phyloP scores from a whole-genome alignment of 2,113 vertebrate genomes.

The Argyrosomus japonicus region DNA sequence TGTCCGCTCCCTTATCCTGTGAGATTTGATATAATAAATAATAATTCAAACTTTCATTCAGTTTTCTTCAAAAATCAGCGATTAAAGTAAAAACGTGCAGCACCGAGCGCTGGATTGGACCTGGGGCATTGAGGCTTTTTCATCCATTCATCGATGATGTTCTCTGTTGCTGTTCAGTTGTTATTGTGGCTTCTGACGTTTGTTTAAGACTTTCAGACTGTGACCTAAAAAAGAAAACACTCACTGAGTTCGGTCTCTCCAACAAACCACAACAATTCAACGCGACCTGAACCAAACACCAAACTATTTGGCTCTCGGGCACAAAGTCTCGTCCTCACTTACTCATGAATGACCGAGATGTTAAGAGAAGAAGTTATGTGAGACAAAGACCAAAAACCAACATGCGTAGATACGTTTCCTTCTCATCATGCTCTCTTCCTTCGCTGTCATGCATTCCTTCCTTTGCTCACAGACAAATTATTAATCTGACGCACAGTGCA shows the following conservation, averaged over 20 bases:
- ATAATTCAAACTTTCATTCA: too few species aligned
- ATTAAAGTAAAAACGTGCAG: too few species aligned
- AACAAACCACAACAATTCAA: background rate
- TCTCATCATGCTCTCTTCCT: background rate
- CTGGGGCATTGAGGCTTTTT: too few species aligned
- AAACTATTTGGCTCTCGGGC: background rate
- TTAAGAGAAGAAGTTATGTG: too few species aligned
- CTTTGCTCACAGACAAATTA: conserved; percentile 22
- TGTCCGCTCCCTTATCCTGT: too few species aligned
- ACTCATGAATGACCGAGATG: too few species aligned
- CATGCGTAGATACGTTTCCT: background rate
- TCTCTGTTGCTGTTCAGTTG: background rate
- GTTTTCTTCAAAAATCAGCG: too few species aligned
- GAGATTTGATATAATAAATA: too few species aligned
- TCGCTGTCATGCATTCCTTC: conserved; percentile 15
- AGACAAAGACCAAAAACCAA: background rate
- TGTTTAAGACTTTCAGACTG: background rate
- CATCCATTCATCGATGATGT: background rate
- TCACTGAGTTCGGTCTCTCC: background rate
- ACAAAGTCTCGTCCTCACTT: background rate
- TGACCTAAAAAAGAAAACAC: too few species aligned
- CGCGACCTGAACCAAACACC: background rate
- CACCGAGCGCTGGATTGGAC: too few species aligned
- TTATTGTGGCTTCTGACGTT: background rate
- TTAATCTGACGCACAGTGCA: background rate